These are phyloP conservation scores for Tyrannus savana DNA, from an alignment of 2,113 vertebrate genomes.

Conservation along the genomic window DNA sequence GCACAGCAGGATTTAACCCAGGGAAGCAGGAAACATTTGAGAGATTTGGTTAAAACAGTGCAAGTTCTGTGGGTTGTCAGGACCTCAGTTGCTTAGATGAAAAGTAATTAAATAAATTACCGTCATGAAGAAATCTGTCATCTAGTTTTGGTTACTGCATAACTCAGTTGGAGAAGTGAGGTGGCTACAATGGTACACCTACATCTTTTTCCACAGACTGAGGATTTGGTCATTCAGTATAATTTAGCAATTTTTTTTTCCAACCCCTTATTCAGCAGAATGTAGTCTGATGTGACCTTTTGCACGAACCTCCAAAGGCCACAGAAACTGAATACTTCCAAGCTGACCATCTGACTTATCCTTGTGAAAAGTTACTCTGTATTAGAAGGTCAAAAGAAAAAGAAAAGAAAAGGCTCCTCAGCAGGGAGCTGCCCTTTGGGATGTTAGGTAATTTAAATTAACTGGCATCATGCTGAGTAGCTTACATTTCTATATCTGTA, in stretches of 20 bases:
- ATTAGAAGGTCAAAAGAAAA: conserved; percentile 65
- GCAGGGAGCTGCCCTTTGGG: conserved; percentile 63
- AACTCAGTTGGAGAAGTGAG: neutral
- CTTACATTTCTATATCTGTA: conserved; percentile 69
- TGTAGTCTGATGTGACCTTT: conserved; percentile 38
- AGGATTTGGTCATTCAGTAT: neutral
- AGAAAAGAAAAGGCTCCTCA: conserved; percentile 53
- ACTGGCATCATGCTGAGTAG: conserved; percentile 61
- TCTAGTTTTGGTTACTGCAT: neutral
- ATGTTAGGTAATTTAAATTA: conserved; percentile 71
- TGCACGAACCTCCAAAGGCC: conserved; percentile 17
- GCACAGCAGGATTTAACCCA: neutral
- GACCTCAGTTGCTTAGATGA: neutral
- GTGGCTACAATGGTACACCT: neutral
- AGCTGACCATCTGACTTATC: conserved; percentile 62
- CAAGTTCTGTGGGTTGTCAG: neutral
- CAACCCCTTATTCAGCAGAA: conserved; percentile 49
- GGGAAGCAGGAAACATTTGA: neutral
- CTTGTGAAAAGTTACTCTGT: conserved; percentile 63
- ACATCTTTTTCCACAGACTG: neutral
- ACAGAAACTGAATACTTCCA: conserved; percentile 34
- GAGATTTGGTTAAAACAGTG: neutral
- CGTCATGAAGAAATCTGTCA: neutral
- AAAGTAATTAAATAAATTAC: neutral
- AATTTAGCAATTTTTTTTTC: conserved; percentile 31